phyloP scores from a whole-genome alignment of 2,113 vertebrate species.

The Percina caprodes region DNA sequence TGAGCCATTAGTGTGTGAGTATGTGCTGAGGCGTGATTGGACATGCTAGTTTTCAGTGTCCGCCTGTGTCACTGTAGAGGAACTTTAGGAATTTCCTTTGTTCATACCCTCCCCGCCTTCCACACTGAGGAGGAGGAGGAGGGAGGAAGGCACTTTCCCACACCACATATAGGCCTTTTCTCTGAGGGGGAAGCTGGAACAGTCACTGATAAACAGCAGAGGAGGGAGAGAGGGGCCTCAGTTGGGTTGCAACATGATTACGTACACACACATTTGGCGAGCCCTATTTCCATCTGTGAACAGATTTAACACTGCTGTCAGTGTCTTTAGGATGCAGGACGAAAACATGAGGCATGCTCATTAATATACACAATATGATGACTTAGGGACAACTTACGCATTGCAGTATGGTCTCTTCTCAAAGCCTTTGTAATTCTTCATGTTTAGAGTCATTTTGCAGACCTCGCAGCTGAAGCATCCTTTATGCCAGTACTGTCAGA shows the following conservation, averaged over 20 bases:
- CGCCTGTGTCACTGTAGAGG: slow-evolving; percentile 77
- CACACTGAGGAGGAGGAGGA: slow-evolving; percentile 4
- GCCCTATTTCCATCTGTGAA: slow-evolving; percentile 59
- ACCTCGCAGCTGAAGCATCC: slow-evolving; percentile 98
- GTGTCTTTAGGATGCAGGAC: slow-evolving; percentile 23
- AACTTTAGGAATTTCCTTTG: slow-evolving; percentile 84
- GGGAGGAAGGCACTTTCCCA: slow-evolving; percentile 74
- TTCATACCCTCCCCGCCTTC: slow-evolving; percentile 50
- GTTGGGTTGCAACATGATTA: slow-evolving; percentile 59
- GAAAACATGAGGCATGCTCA: slow-evolving; percentile 25
- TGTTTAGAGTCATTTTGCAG: slow-evolving; percentile 99
- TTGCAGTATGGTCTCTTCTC: slow-evolving; percentile 99
- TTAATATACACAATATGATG: slow-evolving; percentile 31
- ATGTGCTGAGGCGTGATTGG: slow-evolving; percentile 61
- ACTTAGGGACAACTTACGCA: slow-evolving; percentile 89
- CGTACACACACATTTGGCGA: slow-evolving; percentile 37
- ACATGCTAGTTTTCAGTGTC: slow-evolving; percentile 64
- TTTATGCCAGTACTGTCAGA: slow-evolving; percentile 96
- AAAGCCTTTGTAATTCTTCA: slow-evolving; percentile 99
- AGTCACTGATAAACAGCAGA: slow-evolving; percentile 64
- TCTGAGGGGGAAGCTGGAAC: slow-evolving; percentile 48
- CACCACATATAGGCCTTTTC: slow-evolving; percentile 64
- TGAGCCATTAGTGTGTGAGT: slow-evolving; percentile 56
- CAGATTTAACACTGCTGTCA: slow-evolving; percentile 49
- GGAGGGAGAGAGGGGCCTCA: slow-evolving; percentile 53